Base-by-base conservation (phyloP, 2,888 invertebrate genomes). In the Leistus spinibarbis region DNA sequence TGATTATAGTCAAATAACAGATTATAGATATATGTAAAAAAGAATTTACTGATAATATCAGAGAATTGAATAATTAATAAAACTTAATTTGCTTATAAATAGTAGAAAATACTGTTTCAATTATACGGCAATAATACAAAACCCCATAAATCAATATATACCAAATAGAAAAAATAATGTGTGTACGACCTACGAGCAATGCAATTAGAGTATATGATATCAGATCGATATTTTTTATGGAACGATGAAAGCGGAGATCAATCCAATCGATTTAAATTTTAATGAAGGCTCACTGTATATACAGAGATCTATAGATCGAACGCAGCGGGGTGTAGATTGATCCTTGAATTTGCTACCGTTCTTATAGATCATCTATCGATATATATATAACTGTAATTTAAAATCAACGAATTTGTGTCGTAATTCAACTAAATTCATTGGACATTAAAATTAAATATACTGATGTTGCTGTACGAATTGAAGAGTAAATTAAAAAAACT, bases 321-420 rank as follows among this genome's bases (percentile, higher is more conserved):
- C 73, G 5, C 73, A 73, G 73, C 73, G 17, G 73, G 73, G 57
- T 27, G 57, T 53, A 67, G 73, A 73, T 73, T 66, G 67, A 73
- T 67, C 60, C 62, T 65, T 53, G 67, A 66, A 73, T 67, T 63
- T 9, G 73, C 73, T 73, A 73, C 73, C 62, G 73, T 64, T 16
- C 23, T 19, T 19, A 13, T 57, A 13, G 57, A 57, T 57, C 40
- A 40, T 40, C 40, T 40, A 40, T 7, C 40, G 3, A 2, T 7
- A 40, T n/a, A n/a, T n/a, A n/a, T n/a, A n/a, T 40, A 40, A 40
- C 40, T 40, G 40, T 40, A 10, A 7, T 40, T 40, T 40, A 13
- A 40, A 40, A 40, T 40, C 40, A 40, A 10, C 40, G 13, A 40
- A 40, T 40, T 13, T 40, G 5, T 40, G 40, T 40, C 13, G 40